Base-by-base conservation (phyloP, 2,888 invertebrate species). In the Arenicola marina region DNA sequence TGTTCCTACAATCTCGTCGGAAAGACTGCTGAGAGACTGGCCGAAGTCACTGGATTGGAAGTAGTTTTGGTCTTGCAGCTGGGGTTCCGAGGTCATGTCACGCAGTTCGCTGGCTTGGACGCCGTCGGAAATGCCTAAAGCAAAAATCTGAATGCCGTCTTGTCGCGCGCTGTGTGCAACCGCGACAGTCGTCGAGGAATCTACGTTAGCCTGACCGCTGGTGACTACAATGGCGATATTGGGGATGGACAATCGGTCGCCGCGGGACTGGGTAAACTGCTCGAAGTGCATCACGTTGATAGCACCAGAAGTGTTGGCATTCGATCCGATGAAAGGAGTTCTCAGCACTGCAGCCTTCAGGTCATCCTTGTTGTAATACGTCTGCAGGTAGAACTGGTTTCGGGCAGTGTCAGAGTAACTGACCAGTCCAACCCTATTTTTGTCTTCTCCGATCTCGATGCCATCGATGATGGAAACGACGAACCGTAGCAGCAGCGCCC, bases 221-320 rank as follows among this genome's bases (percentile, higher is more conserved):
- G 62, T 64, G 11, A 65, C 29, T 15, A 65, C 34, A 21, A 59
- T 18, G 33, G 51, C 55, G 24, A 65, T 48, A 45, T 64, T 59
- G 4, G 45, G 44, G 0, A 55, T n/a, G 21, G 53, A 34, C 31
- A 33, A 18, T 43, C 54, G 45, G 33, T 64, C 62, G 21, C 59
- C 59, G 7, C 45, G 26, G 2, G n/a, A 24, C 7, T 18, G 1
- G 4, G 54, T 24, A 48, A 51, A 57, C 28, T 48, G 48, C 26
- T 48, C 18, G 26, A n/a, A 21, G n/a, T 48, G 48, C 56, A 76
- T 75, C 4, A 64, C 59, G 44, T 58, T 33, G 28, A 61, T 34
- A 2, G 48, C 65, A 7, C 65, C 65, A 11, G 65, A 58, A 1
- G 63, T 66, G 57, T 66, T 66, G 1, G 66, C 64, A 26, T 60